A percentile compares a stretch with the other conserved stretches of the same genome.
Evolutionary conservation across 2,113 vertebrate genomes (phyloP).

Genomic region (Lycocorax pyrrhopterus): DNA sequence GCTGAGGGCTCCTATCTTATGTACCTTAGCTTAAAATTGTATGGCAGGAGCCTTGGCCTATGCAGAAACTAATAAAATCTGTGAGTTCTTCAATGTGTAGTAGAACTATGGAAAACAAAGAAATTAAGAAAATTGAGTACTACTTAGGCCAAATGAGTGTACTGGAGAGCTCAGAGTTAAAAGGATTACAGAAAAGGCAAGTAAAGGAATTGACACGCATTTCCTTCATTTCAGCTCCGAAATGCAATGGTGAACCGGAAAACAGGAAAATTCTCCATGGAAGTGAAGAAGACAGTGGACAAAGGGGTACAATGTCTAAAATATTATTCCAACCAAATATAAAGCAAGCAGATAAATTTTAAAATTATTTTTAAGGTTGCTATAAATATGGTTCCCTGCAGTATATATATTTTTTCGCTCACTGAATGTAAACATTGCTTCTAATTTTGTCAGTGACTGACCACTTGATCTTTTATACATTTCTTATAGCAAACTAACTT

Average conservation of each 20-base stretch:
- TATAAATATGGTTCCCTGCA: slow-evolving; percentile 15
- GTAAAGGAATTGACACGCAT: neutral
- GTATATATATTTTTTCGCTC: neutral
- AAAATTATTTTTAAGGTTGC: slow-evolving; percentile 32
- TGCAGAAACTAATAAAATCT: neutral
- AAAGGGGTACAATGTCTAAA: slow-evolving; percentile 87
- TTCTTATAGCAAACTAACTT: slow-evolving; percentile 62
- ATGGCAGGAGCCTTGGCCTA: neutral
- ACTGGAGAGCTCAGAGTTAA: neutral
- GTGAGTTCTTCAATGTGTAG: neutral
- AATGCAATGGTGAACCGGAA: slow-evolving; percentile 98
- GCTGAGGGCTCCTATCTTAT: neutral
- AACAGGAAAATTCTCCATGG: slow-evolving; percentile 96
- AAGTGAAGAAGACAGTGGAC: slow-evolving; percentile 97
- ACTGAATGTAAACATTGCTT: neutral
- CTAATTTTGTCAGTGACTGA: slow-evolving; percentile 20
- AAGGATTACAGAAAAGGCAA: neutral
- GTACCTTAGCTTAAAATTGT: neutral
- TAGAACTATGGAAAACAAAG: neutral
- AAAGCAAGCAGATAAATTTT: slow-evolving; percentile 39
- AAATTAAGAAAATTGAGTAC: neutral
- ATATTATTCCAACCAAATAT: slow-evolving; percentile 48
- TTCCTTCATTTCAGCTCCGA: slow-evolving; percentile 78
- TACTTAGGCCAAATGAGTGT: neutral
- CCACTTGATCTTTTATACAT: slow-evolving; percentile 43